A percentile compares a stretch with the other conserved stretches of the same genome.
Conservation (phyloP, 1,140 invertebrate species). For the Sitobion miscanthi region DNA sequence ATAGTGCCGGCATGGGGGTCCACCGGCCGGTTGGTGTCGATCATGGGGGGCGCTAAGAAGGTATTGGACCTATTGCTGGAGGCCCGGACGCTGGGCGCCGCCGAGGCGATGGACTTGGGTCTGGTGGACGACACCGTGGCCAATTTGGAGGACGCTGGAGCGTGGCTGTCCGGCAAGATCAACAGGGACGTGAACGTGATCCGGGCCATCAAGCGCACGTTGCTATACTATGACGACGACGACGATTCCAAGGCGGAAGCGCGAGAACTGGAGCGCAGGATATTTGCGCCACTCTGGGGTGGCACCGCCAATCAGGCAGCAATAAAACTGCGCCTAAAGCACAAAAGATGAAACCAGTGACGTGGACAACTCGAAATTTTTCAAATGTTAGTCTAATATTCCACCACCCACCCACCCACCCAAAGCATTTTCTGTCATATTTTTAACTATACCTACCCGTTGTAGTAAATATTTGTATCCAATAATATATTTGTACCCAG, state of each 20-base stretch:
- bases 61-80: conserved; percentile 63
- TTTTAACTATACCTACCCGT: no score
- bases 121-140: conserved; percentile 62
- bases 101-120: conserved; percentile 63
- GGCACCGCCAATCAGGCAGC: conserved; percentile 63
- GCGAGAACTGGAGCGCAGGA: conserved; percentile 61
- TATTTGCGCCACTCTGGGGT: conserved; percentile 66
- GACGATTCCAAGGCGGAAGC: conserved; percentile 47
- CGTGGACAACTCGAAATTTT: background rate
- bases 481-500: no score
- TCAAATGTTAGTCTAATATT: background rate
- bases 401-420: no score
- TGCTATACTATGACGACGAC: conserved; percentile 55
- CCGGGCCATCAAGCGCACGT: conserved; percentile 63
- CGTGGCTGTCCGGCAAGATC: conserved; percentile 62
- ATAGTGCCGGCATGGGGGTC: conserved; percentile 70
- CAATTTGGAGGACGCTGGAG: conserved; percentile 59
- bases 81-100: conserved; percentile 61
- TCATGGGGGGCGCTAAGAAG: conserved; percentile 65
- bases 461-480: no score
- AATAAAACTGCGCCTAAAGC: conserved; percentile 62
- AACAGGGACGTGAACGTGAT: conserved; percentile 61
- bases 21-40: conserved; percentile 63
- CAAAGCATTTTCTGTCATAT: background rate
- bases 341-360: conserved; percentile 53